Evolutionary conservation across 2,113 vertebrate genomes (phyloP).

Genomic region (Circaetus gallicus): DNA sequence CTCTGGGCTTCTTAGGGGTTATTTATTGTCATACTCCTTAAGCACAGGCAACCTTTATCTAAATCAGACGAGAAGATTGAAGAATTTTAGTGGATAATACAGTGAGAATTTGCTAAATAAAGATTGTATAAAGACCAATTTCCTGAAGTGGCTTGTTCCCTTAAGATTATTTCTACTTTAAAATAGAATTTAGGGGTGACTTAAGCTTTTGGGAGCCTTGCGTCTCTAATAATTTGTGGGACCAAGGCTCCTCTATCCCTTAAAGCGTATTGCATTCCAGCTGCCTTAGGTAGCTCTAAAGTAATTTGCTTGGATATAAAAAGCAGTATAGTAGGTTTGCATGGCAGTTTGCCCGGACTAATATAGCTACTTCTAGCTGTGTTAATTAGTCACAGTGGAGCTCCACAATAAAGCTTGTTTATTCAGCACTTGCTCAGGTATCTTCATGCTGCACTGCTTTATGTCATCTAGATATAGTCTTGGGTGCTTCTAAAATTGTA

Average conservation of each 20-base stretch:
- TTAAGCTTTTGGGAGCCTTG: not conserved
- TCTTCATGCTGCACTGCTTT: not conserved
- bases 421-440: slow-evolving; percentile 36
- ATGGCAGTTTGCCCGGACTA: slow-evolving; percentile 42
- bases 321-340: not conserved
- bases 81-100: not conserved
- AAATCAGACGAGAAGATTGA: not conserved
- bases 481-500: not conserved
- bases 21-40: not conserved
- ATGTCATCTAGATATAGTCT: not conserved
- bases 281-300: slow-evolving; percentile 3
- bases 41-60: not conserved
- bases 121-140: not conserved
- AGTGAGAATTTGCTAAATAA: not conserved
- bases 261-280: not conserved
- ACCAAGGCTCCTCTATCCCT: not conserved
- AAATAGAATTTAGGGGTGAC: not conserved
- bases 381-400: slow-evolving; percentile 57
- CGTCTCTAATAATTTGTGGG: not conserved
- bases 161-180: not conserved
- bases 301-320: slow-evolving; percentile 16
- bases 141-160: not conserved
- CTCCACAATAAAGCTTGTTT: slow-evolving; percentile 36
- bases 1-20: not conserved
- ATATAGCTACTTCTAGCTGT: slow-evolving; percentile 38